These are phyloP conservation scores for Onychostruthus taczanowskii DNA, from an alignment of 2,113 vertebrate genomes.

Conservation along the genomic window DNA sequence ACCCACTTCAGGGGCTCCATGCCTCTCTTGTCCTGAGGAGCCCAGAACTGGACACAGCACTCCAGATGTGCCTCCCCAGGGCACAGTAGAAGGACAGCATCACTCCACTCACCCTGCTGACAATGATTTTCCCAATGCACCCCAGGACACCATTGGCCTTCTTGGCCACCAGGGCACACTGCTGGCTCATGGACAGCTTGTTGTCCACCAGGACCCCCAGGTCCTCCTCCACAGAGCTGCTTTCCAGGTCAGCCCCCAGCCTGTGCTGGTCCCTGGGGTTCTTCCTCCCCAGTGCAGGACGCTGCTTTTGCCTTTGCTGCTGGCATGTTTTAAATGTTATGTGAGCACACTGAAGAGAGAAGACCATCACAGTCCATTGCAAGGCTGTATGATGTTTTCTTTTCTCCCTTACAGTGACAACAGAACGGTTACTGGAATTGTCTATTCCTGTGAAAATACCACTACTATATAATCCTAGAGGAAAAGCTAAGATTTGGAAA, in stretches of 20 bases:
- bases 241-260: neutral
- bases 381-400: neutral
- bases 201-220: fast-evolving
- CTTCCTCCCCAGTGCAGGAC: neutral
- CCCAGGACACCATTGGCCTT: neutral
- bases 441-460: neutral
- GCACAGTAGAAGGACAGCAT: neutral
- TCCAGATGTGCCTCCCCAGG: neutral
- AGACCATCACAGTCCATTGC: neutral
- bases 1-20: fast-evolving
- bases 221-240: neutral
- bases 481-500: neutral
- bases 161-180: neutral
- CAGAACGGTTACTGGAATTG: fast-evolving
- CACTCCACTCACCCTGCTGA: fast-evolving
- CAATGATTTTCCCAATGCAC: neutral
- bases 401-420: neutral
- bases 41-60: neutral
- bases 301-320: neutral
- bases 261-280: neutral
- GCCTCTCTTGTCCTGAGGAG: neutral
- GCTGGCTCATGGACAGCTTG: neutral
- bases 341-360: neutral
- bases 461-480: neutral
- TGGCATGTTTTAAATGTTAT: neutral